phyloP scores from a whole-genome alignment of 2,113 vertebrate species.

The Oncorhynchus clarkii region DNA sequence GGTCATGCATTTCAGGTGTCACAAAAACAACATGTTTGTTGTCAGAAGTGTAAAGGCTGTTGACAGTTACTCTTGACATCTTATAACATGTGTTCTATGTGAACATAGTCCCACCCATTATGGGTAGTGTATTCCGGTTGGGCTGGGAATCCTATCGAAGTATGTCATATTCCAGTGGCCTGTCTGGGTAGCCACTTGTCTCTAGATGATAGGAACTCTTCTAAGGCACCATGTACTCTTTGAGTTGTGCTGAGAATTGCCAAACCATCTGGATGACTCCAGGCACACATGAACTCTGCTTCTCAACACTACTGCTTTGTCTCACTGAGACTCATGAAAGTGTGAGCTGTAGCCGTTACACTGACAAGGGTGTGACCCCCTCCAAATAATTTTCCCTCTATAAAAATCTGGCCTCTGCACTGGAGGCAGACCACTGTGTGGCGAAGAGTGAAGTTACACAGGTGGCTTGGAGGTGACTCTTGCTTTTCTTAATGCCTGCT shows the following conservation, averaged over 20 bases:
- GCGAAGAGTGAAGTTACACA: conserved; percentile 13
- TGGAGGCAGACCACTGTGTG: background rate
- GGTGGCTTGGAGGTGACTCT: conserved; percentile 16
- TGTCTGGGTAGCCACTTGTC: background rate
- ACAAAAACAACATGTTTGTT: too few species aligned
- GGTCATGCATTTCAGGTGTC: too few species aligned
- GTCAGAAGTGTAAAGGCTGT: too few species aligned
- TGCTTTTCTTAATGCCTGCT: background rate
- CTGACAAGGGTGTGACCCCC: conserved; percentile 38
- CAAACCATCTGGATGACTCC: background rate
- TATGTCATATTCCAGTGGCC: background rate
- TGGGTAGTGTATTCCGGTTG: background rate
- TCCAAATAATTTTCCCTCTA: conserved; percentile 6
- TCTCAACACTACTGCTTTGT: conserved; percentile 24
- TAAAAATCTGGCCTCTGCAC: conserved; percentile 16
- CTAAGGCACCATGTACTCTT: background rate
- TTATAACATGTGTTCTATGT: too few species aligned
- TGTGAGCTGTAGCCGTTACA: conserved; percentile 22
- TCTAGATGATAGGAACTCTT: background rate
- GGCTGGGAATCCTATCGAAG: background rate
- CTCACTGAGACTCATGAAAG: conserved; percentile 35
- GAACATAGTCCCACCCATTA: background rate
- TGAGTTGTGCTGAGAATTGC: background rate
- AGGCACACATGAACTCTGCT: conserved; percentile 3
- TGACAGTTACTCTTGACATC: too few species aligned